phyloP scores from a whole-genome alignment of 2,888 invertebrate species.

The Dichetophora obliterata region DNA sequence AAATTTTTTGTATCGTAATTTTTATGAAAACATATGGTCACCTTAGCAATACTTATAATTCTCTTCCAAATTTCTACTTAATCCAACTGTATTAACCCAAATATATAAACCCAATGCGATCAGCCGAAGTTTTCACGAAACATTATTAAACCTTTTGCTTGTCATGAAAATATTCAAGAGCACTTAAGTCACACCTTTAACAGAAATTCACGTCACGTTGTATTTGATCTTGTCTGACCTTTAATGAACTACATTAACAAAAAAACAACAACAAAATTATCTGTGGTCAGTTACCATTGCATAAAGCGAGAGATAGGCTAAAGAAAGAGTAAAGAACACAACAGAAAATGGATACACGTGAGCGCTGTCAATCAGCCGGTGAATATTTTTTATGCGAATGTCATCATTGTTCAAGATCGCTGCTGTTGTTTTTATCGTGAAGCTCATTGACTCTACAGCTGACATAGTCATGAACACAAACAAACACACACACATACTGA shows the following conservation, averaged over 20 bases:
- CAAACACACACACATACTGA: neutral
- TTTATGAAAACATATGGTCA: too few species aligned
- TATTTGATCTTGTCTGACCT: slow-evolving; percentile 28
- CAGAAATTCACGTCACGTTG: neutral
- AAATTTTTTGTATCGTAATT: too few species aligned
- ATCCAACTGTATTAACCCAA: too few species aligned
- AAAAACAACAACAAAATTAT: slow-evolving; percentile 2
- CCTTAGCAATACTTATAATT: too few species aligned
- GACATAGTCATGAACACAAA: neutral
- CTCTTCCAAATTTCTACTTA: too few species aligned
- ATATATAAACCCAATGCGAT: too few species aligned
- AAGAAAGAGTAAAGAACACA: slow-evolving; percentile 2
- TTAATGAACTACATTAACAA: neutral
- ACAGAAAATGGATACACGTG: slow-evolving; percentile 35
- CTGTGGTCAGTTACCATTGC: slow-evolving; percentile 30
- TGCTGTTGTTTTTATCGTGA: slow-evolving; percentile 18
- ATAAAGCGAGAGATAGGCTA: neutral
- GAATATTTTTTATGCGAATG: slow-evolving; percentile 16
- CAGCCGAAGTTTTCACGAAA: neutral
- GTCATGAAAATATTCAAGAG: neutral
- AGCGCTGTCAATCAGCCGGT: slow-evolving; percentile 39
- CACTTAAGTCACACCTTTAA: neutral
- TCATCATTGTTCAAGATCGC: slow-evolving; percentile 5
- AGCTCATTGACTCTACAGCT: neutral
- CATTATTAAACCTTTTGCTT: neutral